Conservation (phyloP, 2,888 invertebrate genomes). For the Lycophotia porphyrea region DNA sequence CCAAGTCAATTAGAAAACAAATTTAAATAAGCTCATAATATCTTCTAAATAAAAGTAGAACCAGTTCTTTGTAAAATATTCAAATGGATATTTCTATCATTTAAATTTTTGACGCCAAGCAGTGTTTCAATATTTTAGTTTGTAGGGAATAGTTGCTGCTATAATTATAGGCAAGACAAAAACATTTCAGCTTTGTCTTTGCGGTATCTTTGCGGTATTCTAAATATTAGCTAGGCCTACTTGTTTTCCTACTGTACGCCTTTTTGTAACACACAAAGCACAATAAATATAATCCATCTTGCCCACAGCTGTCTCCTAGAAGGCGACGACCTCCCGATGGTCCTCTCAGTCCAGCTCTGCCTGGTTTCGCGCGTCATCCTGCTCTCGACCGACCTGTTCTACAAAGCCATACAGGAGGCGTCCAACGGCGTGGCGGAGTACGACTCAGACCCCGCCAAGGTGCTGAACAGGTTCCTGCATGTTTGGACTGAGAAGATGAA, state of each 20-base stretch:
- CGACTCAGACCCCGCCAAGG: conserved; percentile 90
- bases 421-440: conserved; percentile 83
- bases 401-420: conserved; percentile 88
- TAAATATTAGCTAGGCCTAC: too few species aligned
- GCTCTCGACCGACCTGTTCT: conserved; percentile 92
- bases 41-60: background rate
- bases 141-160: too few species aligned
- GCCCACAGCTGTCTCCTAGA: conserved; percentile 91
- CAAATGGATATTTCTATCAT: too few species aligned
- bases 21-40: too few species aligned
- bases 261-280: too few species aligned
- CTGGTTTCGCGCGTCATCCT: conserved; percentile 95
- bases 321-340: conserved; percentile 93
- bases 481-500: conserved; percentile 95
- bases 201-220: too few species aligned
- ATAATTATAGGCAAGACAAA: too few species aligned
- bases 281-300: background rate
- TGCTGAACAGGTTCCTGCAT: conserved; percentile 93
- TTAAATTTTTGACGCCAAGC: too few species aligned
- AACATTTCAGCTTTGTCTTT: too few species aligned
- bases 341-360: conserved; percentile 94
- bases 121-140: too few species aligned
- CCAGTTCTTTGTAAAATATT: background rate
- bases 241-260: too few species aligned
- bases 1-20: too few species aligned